Evolutionary conservation across 2,888 invertebrate species (phyloP), one percentile per base, ranked within the genome.

Genomic region (Caenorhabditis angaria): DNA sequence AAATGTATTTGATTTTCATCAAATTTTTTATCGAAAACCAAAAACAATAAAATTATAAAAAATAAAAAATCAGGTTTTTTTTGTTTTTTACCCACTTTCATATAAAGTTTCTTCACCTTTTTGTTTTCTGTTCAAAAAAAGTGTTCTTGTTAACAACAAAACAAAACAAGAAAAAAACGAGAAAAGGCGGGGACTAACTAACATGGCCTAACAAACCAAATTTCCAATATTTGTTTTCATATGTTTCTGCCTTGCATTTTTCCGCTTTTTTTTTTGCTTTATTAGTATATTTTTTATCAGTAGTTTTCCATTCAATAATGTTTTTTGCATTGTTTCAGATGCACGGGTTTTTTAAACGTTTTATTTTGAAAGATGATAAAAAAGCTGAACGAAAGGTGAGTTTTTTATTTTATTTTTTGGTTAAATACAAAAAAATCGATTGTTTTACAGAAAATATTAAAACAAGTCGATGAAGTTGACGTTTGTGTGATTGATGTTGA

Each of bases 341-440:
- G 70, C 59, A 47, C 32, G 65, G 71, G 10, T 61, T 71, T 27
- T 56, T 71, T 24, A 51, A 25, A 25, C 24, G 51, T 22, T 56
- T 71, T 22, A 58, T 71, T 18, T 56, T 60, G 2, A 63, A 62
- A 47, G 60, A 66, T 32, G 63, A 66, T n/a, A 66, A 66, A 25
- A 71, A 71, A 47, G 61, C 48, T 6, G 60, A 63, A 2, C 62
- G 60, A 41, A 56, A 61, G 25, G 71, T 71, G 24, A 59, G 63
- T 62, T 22, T 12, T 1, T 3, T 3, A 54, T 27, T 54, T 54
- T 27, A 4, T 12, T 2, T 54, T 27, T 27, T 32, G 4, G 24
- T 24, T 51, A 4, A 18, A 24, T 51, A 8, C n/a, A 25, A 10
- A 20, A 56, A n/a, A 56, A 5, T 32, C 32, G 10, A 29, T n/a